These are phyloP conservation scores for Tragelaphus strepsiceros DNA, from an alignment of 2,113 vertebrate genomes.

Conservation along the genomic window DNA sequence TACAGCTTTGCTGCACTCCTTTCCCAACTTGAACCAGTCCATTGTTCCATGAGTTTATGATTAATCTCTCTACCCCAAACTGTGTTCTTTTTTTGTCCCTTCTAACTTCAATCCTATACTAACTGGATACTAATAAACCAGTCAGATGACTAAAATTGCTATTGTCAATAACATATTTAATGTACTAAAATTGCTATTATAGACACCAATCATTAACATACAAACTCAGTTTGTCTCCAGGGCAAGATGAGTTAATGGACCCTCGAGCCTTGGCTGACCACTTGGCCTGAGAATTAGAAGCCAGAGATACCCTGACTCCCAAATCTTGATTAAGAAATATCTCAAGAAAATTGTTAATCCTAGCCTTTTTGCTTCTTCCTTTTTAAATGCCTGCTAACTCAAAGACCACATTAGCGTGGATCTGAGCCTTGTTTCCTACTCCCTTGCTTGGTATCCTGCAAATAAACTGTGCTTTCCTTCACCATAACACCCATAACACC, in stretches of 20 bases:
- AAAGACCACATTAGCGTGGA: neutral
- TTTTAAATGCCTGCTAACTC: neutral
- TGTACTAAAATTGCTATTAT: neutral
- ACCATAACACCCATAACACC: neutral
- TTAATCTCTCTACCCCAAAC: neutral
- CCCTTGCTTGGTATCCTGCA: neutral
- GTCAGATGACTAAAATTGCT: neutral
- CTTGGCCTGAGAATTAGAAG: neutral
- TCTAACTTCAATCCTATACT: neutral
- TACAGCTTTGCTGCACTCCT: neutral
- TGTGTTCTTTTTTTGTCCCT: neutral
- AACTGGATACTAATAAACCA: neutral
- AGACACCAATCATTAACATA: neutral
- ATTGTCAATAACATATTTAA: neutral
- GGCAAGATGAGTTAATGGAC: neutral
- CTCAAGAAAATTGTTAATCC: neutral
- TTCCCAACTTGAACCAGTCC: neutral
- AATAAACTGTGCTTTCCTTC: neutral
- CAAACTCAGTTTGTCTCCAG: neutral
- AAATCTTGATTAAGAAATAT: neutral
- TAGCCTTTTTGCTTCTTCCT: neutral
- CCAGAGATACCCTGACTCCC: neutral
- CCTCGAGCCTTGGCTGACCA: neutral
- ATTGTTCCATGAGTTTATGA: neutral
- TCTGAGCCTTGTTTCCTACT: neutral